Evolutionary conservation across 2,113 vertebrate species (phyloP), one percentile per base, ranked within the genome.

Genomic region (Vidua macroura): DNA sequence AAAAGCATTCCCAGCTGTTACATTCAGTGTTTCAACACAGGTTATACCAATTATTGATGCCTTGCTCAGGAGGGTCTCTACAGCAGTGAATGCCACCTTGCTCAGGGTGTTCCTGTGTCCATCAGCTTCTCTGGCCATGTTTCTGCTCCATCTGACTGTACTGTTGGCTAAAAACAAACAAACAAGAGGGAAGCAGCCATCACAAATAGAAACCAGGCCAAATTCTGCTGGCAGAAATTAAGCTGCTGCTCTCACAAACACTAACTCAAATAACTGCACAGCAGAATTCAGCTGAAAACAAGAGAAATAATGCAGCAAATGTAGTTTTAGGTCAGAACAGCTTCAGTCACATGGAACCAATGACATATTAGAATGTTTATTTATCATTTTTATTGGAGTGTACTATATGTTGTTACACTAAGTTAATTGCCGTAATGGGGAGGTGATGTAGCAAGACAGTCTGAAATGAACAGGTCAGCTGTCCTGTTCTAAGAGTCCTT

Each of bases 401-500:
- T 51, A 48, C 37, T 83, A 0, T 74, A 30, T 28, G 41, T 33
- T 59, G 51, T 56, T 58, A 93, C 79, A 93, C 21, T 4, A 63
- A 66, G 73, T 58, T 95, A 95, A 96, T 83, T 94, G 93, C 85
- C 88, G 28, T 86, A 92, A 86, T 35, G 18, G 60, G 64, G 72
- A 93, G 85, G 83, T 80, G 70, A 93, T 83, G 72, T 23, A 86
- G 90, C 41, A 88, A 75, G 64, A 60, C 60, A 72, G 41, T 3
- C 23, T 76, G 74, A 85, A 85, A 55, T 55, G 67, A 85, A 77
- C 13, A 82, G 73, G 52, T 86, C 92, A 95, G 92, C 64, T 20
- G 6, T 67, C 44, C 7, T 9, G 35, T 10, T 55, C 27, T 3
- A 4, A 55, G 52, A 78, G 51, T 16, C 35, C 33, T 1, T 30